Percentiles rank a stretch among this genome's conserved stretches.
Evolutionary conservation across 2,888 invertebrate species (phyloP).

Genomic region (Nebria salina): DNA sequence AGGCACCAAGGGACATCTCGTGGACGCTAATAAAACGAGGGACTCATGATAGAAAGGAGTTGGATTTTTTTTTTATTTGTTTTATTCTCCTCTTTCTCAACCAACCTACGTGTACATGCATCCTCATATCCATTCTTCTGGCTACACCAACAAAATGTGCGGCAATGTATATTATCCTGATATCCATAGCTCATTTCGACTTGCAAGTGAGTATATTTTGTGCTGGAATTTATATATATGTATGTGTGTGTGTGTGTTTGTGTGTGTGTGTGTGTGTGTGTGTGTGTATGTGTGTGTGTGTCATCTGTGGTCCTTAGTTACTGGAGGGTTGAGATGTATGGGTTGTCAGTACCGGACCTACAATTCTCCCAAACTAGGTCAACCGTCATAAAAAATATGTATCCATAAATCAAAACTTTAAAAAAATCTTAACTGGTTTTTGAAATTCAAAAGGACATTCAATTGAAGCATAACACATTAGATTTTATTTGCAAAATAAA

Average conservation of each 20-base stretch:
- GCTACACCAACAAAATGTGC: too few species aligned
- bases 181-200: too few species aligned
- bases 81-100: background rate
- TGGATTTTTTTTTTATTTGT: background rate
- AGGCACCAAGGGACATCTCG: slow-evolving; percentile 32
- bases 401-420: background rate
- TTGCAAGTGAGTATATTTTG: background rate
- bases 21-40: slow-evolving; percentile 29
- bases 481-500: background rate
- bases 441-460: background rate
- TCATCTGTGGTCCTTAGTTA: background rate
- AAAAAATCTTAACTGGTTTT: background rate
- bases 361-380: background rate
- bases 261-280: background rate
- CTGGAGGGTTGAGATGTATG: too few species aligned
- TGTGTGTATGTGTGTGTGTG: background rate
- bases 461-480: background rate
- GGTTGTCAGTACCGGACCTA: background rate
- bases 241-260: background rate
- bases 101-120: too few species aligned
- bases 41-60: background rate
- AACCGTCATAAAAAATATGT: background rate
- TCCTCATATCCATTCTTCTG: too few species aligned
- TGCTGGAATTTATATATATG: too few species aligned
- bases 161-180: too few species aligned